Base-by-base conservation (phyloP, 2,113 vertebrate species). In the Perccottus glenii region DNA sequence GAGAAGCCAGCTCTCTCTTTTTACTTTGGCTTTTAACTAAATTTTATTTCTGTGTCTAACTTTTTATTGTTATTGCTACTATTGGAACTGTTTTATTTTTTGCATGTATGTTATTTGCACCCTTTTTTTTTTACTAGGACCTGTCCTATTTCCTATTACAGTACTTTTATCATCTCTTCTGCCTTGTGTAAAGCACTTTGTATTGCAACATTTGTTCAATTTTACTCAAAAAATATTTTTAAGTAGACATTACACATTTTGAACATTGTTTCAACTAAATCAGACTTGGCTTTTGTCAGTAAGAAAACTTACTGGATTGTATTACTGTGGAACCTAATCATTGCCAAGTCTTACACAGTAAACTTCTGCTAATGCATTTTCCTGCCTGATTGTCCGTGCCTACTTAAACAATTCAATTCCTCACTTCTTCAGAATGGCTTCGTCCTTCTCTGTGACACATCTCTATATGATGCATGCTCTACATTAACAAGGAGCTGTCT, bases 361-460 rank as follows among this genome's bases (percentile, higher is more conserved):
- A 40, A 42, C 56, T 43, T 36, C 56, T 58, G 40, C 52, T 57
- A 60, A 60, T 53, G 45, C 55, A 46, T 67, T 44, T 52, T 48
- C 27, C 55, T 43, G 62, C 45, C 32, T 70, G 38, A 58, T 40
- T 58, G 56, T 76, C 33, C 58, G 56, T 35, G 2, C 58, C 63
- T 33, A 59, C 15, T 57, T 67, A 6, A 63, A 47, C 53, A 47
- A 46, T 56, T 36, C n/a, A n/a, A n/a, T 27, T 15, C 14, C 46
- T 68, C 36, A 58, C 32, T 40, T 46, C n/a, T 51, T 58, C 55
- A 33, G 3, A 51, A 51, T 40, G 16, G 14, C 7, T 12, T 19
- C 36, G 5, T 5, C 32, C 32, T 36, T 52, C 15, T 48, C 69
- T 19, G 58, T 59, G 9, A 65, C 16, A 53, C 8, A 5, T 16